Evolutionary conservation across 2,888 invertebrate genomes (phyloP).

Genomic region (Eutolmus rufibarbis): DNA sequence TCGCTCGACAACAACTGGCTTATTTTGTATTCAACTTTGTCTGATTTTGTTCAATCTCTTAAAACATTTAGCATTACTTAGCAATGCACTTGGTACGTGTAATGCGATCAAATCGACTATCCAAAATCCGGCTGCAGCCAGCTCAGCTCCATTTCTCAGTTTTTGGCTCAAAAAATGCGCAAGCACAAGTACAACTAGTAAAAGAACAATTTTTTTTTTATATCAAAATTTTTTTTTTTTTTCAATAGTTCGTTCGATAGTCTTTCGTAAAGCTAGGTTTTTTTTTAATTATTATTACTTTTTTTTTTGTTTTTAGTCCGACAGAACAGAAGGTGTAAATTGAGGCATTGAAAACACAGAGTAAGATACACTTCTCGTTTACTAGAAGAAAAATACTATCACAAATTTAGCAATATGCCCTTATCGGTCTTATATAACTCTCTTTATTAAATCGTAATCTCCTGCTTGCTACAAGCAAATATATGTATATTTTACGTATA

Average conservation of each 20-base stretch:
- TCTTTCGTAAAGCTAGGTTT: background rate
- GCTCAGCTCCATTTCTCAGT: background rate
- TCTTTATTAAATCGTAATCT: background rate
- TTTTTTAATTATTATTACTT: background rate
- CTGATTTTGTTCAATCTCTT: background rate
- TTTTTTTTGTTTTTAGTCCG: background rate
- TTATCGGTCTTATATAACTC: slow-evolving; percentile 15
- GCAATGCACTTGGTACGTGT: background rate
- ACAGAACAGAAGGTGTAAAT: slow-evolving; percentile 18
- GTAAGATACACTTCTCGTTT: slow-evolving; percentile 20
- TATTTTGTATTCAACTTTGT: background rate
- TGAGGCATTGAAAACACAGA: slow-evolving; percentile 35
- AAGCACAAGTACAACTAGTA: slow-evolving; percentile 5
- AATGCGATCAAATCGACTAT: background rate
- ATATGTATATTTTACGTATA: slow-evolving; percentile 23
- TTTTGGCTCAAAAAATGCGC: background rate
- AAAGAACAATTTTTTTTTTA: slow-evolving; percentile 10
- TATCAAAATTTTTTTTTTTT: background rate
- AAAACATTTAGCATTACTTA: background rate
- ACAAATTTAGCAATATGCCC: slow-evolving; percentile 40
- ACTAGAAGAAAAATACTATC: slow-evolving; percentile 37
- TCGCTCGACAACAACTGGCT: background rate
- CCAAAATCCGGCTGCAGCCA: background rate
- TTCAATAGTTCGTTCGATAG: background rate
- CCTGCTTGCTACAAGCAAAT: slow-evolving; percentile 43